Evolutionary conservation across 2,113 vertebrate genomes (phyloP), one percentile per base, ranked within the genome.

Genomic region (Gymnogyps californianus): DNA sequence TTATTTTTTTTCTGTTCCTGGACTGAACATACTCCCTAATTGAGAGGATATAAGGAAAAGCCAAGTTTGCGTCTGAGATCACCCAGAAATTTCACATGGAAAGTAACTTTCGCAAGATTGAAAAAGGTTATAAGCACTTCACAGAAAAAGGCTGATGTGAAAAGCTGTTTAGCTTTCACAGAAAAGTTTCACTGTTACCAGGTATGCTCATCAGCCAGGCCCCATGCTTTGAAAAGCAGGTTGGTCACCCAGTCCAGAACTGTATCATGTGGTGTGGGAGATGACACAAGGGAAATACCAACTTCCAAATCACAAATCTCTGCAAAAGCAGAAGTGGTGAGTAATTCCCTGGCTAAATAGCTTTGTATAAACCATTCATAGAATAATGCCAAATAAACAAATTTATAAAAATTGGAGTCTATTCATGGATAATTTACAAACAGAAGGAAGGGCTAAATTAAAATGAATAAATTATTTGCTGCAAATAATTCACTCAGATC

Each of bases 391-490:
- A 95, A 96, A 96, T 47, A 97, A 97, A 92, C 40, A 85, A 95
- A 93, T 93, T 82, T 88, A 86, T 91, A 96, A 96, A 97, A 96
- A 88, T 66, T 82, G 91, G 96, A 93, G 83, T 54, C 86, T 91
- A 64, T n/a, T 95, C 57, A 47, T 71, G 83, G 93, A 92, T 83
- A 94, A 96, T 96, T 97, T 96, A 84, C 91, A 95, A 96, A 95
- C 28, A 90, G 83, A 96, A 95, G 82, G 78, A 79, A 88, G 36
- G 69, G 69, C 67, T 91, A 95, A 89, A 96, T 96, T 93, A 81
- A 96, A 97, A 93, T 84, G 90, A 96, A 90, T 97, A 96, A 95
- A 96, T 97, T 96, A 92, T 93, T 96, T 94, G 78, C 78, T 82
- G 90, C 95, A 96, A 96, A 97, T 97, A 96, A 95, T 92, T 97